phyloP scores from a whole-genome alignment of 2,113 vertebrate genomes.

The Pterophyllum scalare region DNA sequence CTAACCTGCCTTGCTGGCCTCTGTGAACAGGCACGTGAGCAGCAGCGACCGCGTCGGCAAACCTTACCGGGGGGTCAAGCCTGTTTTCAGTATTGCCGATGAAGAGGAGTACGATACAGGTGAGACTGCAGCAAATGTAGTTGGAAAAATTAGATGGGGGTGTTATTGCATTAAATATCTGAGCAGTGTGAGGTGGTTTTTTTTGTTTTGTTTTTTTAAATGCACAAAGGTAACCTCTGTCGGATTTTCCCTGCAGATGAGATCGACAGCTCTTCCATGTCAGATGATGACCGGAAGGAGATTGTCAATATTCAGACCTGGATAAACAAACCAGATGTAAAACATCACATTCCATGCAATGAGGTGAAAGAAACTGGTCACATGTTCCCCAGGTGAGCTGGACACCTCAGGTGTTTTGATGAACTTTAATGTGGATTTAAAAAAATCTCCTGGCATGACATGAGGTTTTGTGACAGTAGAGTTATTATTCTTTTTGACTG shows the following conservation, averaged over 20 bases:
- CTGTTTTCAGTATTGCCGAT: slow-evolving; percentile 97
- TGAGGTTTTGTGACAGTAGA: too few species aligned
- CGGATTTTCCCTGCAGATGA: slow-evolving; percentile 83
- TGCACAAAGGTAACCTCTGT: not conserved
- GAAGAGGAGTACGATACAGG: slow-evolving; percentile 99
- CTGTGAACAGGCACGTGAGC: slow-evolving; percentile 87
- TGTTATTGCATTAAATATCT: not conserved
- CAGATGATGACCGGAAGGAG: slow-evolving; percentile 97
- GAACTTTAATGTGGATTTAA: not conserved
- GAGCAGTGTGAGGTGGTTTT: not conserved
- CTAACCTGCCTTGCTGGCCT: not conserved
- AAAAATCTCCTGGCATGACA: not conserved
- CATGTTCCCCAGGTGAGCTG: slow-evolving; percentile 94
- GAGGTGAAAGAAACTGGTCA: slow-evolving; percentile 98
- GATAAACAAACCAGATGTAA: slow-evolving; percentile 97
- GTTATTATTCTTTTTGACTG: not conserved
- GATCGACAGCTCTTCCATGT: slow-evolving; percentile 98
- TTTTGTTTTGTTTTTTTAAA: too few species aligned
- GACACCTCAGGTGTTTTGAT: not conserved
- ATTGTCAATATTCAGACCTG: slow-evolving; percentile 97
- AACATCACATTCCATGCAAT: slow-evolving; percentile 94
- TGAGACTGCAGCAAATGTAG: slow-evolving; percentile 29
- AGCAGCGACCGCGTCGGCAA: slow-evolving; percentile 97
- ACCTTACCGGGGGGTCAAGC: slow-evolving; percentile 96
- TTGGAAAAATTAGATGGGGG: not conserved